Evolutionary conservation across 1,140 invertebrate species (phyloP).

Genomic region (Eubasilissa regina): DNA sequence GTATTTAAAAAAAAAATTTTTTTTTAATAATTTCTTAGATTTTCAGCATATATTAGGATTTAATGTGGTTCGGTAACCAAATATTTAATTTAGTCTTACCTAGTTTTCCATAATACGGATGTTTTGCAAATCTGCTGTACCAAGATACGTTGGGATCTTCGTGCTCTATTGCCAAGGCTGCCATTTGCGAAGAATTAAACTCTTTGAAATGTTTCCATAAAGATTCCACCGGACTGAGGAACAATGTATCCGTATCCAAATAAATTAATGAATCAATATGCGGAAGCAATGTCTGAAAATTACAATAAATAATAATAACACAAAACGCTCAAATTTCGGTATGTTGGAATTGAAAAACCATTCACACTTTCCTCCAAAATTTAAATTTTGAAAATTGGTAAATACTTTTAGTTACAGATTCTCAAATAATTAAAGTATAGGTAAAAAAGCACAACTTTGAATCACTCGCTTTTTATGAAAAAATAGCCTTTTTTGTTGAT

Average conservation of each 20-base stretch:
- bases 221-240: slow-evolving; percentile 85
- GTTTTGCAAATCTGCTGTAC: slow-evolving; percentile 96
- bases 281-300: slow-evolving; percentile 79
- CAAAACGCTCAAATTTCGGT: not conserved
- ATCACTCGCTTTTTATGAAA: too few relatives aligned
- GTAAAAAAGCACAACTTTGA: too few relatives aligned
- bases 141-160: slow-evolving; percentile 93
- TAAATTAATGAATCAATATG: slow-evolving; percentile 92
- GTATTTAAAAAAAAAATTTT: too few relatives aligned
- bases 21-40: too few relatives aligned
- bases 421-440: too few relatives aligned
- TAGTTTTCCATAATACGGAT: slow-evolving; percentile 93
- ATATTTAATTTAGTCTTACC: slow-evolving; percentile 71
- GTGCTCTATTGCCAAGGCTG: slow-evolving; percentile 90
- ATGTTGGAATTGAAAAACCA: too few relatives aligned
- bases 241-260: slow-evolving; percentile 93
- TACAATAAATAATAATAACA: slow-evolving; percentile 50
- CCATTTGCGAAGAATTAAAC: slow-evolving; percentile 92
- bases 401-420: too few relatives aligned
- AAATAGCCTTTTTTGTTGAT: too few relatives aligned
- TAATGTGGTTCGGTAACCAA: too few relatives aligned
- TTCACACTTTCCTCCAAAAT: too few relatives aligned
- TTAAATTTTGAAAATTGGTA: too few relatives aligned
- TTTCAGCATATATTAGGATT: too few relatives aligned
- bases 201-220: slow-evolving; percentile 87